Evolutionary conservation across 1,140 invertebrate genomes (phyloP), one percentile per base, ranked within the genome.

Genomic region (Neuroterus valhalla): DNA sequence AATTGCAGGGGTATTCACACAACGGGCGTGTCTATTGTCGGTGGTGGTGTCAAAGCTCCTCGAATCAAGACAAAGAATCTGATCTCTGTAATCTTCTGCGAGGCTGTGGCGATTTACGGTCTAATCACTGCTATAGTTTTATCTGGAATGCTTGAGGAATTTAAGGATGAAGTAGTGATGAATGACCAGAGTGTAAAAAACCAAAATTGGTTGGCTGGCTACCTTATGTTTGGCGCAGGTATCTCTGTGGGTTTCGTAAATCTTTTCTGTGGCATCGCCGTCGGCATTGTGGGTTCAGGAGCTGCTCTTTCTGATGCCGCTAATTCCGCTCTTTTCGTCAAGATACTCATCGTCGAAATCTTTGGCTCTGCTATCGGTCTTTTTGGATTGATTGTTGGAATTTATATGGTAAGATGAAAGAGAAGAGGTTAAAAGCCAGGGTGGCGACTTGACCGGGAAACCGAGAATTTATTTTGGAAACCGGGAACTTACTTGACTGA

Each of bases 31-130:
- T 98, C 97, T 85, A 99, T 99, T 87, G 91, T 99, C 66, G 98
- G 98, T 70, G 98, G 96, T 78, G 98, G 98, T 87, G 98, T 99
- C 0, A 99, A 99, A 91, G 97, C 98, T 19, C 98, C 98, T 5
- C 92, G 98, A 82, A 99, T 99, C 87, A 98, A 99, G 90, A 99
- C 98, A 66, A 99, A 99, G 91, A 99, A 99, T 91, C 93, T 99
- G 81, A 98, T 99, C 84, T 99, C 97, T 68, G 98, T 99, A 85
- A 99, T 99, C 89, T 99, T 99, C 92, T 99, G 98, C 89, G 98
- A 99, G 91, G 98, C 98, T 82, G 98, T 99, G 0, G 98, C 98
- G 70, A 99, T 99, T 90, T 99, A 99, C 89, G 98, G 98, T n/a
- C 93, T 99, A 23, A 99, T 99, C 85, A 98, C 98, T 84, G 97